phyloP scores from a whole-genome alignment of 2,113 vertebrate genomes.

The Pantherophis guttatus region DNA sequence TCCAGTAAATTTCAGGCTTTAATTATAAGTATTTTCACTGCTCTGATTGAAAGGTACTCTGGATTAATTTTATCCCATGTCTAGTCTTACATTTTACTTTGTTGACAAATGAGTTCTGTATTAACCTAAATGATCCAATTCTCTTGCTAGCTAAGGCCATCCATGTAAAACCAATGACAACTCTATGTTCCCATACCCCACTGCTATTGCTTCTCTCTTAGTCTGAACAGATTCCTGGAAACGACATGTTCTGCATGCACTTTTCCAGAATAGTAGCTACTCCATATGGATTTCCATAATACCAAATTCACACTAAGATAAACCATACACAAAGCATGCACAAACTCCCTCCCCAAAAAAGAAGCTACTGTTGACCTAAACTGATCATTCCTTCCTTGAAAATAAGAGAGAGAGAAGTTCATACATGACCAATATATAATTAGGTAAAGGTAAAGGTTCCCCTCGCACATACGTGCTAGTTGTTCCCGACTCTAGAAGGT shows the following conservation, averaged over 20 bases:
- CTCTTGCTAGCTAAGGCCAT: not conserved
- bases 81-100: not conserved
- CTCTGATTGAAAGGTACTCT: not conserved
- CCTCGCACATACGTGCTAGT: too few relatives aligned
- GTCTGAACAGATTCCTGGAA: not conserved
- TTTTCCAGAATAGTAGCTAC: not conserved
- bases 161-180: not conserved
- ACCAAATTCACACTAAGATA: not conserved
- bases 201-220: not conserved
- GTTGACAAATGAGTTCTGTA: not conserved
- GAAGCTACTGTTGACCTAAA: not conserved
- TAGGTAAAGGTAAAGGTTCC: not conserved
- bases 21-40: not conserved
- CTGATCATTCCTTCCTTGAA: not conserved
- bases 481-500: too few relatives aligned
- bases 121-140: not conserved
- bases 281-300: not conserved
- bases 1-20: not conserved
- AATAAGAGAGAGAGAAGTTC: not conserved
- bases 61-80: not conserved
- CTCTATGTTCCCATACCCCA: not conserved
- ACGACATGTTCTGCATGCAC: too few relatives aligned
- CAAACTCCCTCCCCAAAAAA: not conserved
- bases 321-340: not conserved
- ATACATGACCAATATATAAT: not conserved